phyloP scores from a whole-genome alignment of 1,140 invertebrate genomes.

The Ips nitidus region DNA sequence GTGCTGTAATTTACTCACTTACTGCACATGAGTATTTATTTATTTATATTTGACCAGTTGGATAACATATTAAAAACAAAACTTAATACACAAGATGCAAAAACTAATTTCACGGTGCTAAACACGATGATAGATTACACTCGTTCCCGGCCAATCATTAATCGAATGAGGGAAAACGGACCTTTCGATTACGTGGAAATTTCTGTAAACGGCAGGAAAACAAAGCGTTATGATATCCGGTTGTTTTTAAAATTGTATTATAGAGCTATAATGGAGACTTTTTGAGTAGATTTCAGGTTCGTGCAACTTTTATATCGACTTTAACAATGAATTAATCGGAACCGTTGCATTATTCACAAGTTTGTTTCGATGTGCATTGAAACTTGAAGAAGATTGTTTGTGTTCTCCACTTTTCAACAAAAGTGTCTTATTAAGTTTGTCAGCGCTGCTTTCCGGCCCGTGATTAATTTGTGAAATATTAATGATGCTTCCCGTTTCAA shows the following conservation, averaged over 20 bases:
- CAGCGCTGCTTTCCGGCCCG: too few species aligned
- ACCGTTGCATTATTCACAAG: background rate
- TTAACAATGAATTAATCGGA: background rate
- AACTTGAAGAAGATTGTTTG: background rate
- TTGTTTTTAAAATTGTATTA: background rate
- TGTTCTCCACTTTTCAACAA: background rate
- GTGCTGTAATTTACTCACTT: background rate
- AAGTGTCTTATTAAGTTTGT: background rate
- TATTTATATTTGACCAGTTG: background rate
- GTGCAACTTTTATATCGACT: background rate
- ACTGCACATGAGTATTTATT: background rate
- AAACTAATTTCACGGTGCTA: constrained; percentile 2
- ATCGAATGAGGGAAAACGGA: constrained; percentile 1
- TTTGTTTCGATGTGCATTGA: background rate
- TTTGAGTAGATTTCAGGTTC: background rate
- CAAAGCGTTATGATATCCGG: constrained; percentile 4
- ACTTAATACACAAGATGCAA: background rate
- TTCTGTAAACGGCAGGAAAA: constrained; percentile 15
- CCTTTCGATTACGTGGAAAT: constrained; percentile 8
- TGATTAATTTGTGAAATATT: too few species aligned
- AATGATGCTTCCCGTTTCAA: too few species aligned
- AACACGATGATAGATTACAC: background rate
- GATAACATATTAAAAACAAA: background rate
- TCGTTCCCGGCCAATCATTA: background rate
- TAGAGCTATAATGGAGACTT: background rate